phyloP scores from a whole-genome alignment of 2,888 invertebrate genomes.

The Temnothorax rugatulus region DNA sequence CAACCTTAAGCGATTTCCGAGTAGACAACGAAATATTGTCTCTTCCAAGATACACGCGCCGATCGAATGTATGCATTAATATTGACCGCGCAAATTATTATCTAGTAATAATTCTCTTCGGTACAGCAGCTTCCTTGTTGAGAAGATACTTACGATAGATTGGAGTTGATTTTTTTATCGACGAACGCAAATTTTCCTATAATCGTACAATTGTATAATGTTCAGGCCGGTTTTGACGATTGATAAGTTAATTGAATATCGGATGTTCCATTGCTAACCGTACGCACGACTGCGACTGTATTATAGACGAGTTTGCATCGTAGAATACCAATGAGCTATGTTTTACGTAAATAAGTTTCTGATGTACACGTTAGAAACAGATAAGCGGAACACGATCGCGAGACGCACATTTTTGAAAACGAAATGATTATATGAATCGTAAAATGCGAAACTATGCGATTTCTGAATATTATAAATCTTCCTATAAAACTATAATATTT shows the following conservation, averaged over 20 bases:
- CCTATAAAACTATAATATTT: neutral
- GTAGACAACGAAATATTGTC: slow-evolving; percentile 30
- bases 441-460: neutral
- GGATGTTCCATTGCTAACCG: neutral
- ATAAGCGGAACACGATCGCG: neutral
- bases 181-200: neutral
- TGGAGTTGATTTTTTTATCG: neutral
- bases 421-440: neutral
- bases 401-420: neutral
- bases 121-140: slow-evolving; percentile 15
- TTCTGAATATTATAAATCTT: neutral
- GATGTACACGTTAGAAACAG: neutral
- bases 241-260: slow-evolving; percentile 25
- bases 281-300: neutral
- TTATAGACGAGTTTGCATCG: neutral
- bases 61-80: neutral
- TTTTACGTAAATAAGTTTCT: slow-evolving; percentile 19
- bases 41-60: neutral
- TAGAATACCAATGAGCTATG: neutral
- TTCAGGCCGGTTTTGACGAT: slow-evolving; percentile 18
- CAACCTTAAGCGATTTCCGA: neutral
- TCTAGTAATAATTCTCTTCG: slow-evolving; percentile 15
- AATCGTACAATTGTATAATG: slow-evolving; percentile 6
- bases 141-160: neutral
- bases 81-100: slow-evolving; percentile 13